Conservation (phyloP, 1,140 invertebrate genomes). For the Hydropsyche tenuis region DNA sequence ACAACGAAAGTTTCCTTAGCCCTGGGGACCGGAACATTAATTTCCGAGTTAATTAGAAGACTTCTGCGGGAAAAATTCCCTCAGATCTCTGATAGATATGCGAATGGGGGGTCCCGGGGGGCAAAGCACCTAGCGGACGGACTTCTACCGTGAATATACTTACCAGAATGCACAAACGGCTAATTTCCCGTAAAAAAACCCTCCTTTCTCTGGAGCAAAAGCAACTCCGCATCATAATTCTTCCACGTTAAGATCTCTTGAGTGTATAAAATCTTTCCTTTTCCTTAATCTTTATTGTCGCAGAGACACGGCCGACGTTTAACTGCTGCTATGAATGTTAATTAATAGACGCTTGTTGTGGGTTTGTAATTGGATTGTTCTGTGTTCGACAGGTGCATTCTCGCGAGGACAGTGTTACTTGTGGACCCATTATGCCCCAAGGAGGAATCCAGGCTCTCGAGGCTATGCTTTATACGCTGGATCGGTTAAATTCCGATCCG, state of each 20-base stretch:
- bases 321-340: too few relatives aligned
- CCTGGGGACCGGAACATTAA: not conserved
- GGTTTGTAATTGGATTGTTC: not conserved
- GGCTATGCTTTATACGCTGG: conserved; percentile 90
- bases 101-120: not conserved
- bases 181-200: conserved; percentile 11
- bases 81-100: not conserved
- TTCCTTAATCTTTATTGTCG: too few relatives aligned
- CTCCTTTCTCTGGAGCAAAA: not conserved
- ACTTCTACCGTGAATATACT: not conserved
- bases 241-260: not conserved
- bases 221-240: conserved; percentile 1
- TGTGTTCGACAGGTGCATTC: conserved; percentile 70
- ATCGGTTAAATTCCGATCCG: conserved; percentile 75
- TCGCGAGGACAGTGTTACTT: conserved; percentile 80
- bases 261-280: not conserved
- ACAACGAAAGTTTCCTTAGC: not conserved
- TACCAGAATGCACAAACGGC: not conserved
- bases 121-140: not conserved
- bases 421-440: conserved; percentile 93
- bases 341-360: not conserved
- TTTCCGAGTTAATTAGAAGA: conserved; percentile 14
- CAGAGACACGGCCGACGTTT: too few relatives aligned
- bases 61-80: not conserved
- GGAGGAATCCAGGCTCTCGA: conserved; percentile 91